Conservation (phyloP, 2,888 invertebrate genomes). For the Troglohyphantes excavatus region DNA sequence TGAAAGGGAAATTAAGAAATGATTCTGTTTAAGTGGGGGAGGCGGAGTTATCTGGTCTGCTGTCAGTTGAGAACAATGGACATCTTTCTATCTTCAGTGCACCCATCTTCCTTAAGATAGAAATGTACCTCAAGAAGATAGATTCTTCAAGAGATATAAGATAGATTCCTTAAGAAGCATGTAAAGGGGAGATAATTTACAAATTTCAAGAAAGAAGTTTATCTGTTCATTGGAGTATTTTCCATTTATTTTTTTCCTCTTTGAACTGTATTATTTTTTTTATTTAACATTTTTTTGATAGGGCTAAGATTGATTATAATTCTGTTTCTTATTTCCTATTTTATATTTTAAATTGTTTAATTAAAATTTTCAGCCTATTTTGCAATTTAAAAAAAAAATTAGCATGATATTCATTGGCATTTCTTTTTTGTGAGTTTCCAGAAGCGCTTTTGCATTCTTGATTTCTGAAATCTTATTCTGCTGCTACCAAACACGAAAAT, state of each 20-base stretch:
- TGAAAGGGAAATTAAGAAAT: slow-evolving; percentile 51
- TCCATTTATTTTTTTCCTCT: background rate
- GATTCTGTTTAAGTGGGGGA: background rate
- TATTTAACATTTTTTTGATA: too few species aligned
- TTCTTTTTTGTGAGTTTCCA: too few species aligned
- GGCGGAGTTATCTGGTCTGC: background rate
- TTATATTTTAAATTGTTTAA: too few species aligned
- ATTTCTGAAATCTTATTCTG: too few species aligned
- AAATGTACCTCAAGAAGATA: background rate
- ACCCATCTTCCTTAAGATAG: background rate
- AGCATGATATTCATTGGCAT: too few species aligned
- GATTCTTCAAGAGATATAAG: background rate
- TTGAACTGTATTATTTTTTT: too few species aligned
- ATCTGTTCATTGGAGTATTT: background rate
- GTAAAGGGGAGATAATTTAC: background rate
- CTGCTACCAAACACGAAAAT: too few species aligned
- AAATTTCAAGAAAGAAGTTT: background rate
- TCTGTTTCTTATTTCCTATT: too few species aligned
- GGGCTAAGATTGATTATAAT: too few species aligned
- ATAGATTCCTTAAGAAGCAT: background rate
- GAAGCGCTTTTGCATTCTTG: too few species aligned
- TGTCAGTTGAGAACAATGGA: background rate
- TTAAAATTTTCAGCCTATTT: too few species aligned
- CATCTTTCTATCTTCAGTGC: background rate
- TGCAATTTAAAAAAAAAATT: too few species aligned